phyloP scores from a whole-genome alignment of 2,113 vertebrate genomes.

The Lepisosteus osseus region DNA sequence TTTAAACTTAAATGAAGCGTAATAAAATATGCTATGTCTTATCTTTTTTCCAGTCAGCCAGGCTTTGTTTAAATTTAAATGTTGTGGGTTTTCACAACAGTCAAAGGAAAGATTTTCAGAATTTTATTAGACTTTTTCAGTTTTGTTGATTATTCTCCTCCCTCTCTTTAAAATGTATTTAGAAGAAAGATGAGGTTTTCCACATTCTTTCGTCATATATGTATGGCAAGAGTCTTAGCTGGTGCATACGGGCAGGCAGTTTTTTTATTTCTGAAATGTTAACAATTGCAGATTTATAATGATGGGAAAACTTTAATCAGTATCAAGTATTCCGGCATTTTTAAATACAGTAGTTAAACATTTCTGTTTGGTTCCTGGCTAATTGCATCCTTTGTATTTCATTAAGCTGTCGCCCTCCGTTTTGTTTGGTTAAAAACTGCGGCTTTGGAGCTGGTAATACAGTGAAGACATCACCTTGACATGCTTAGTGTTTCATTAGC shows the following conservation, averaged over 20 bases:
- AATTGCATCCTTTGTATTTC: too few species aligned
- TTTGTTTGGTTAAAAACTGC: too few species aligned
- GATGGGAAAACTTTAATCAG: background rate
- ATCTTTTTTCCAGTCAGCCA: conserved; percentile 35
- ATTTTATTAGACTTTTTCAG: conserved; percentile 33
- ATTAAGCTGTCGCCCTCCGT: too few species aligned
- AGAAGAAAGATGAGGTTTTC: conserved; percentile 27
- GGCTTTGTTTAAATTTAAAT: conserved; percentile 35
- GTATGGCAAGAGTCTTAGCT: conserved; percentile 36
- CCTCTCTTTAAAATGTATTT: too few species aligned
- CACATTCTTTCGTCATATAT: conserved; percentile 39
- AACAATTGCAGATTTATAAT: background rate
- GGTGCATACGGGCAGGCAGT: background rate
- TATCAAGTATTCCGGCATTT: background rate
- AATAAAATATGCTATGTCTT: conserved; percentile 21
- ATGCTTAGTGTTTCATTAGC: background rate
- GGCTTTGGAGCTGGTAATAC: too few species aligned
- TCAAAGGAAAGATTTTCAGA: conserved; percentile 23
- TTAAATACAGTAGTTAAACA: background rate
- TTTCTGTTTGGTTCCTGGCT: too few species aligned
- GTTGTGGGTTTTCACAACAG: conserved; percentile 45
- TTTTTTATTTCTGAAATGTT: background rate
- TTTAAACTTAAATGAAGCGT: conserved; percentile 45
- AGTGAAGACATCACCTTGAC: too few species aligned
- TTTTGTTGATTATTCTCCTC: conserved; percentile 16